Base-by-base conservation (phyloP, 37 sponge, comb jelly and placozoan genomes). In the Crambe crambe region DNA sequence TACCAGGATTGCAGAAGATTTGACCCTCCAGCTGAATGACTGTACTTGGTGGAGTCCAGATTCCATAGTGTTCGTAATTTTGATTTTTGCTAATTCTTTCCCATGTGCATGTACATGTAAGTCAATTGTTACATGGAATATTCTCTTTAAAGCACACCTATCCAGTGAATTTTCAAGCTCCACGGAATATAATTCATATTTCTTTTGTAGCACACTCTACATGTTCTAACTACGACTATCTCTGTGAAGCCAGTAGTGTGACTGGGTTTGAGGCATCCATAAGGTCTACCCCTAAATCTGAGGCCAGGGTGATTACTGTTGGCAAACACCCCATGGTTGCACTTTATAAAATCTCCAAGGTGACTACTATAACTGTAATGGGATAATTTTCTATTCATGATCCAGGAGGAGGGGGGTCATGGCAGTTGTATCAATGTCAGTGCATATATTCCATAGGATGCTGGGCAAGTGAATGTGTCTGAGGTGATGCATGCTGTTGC, bases 401-500 rank as follows among this genome's bases (percentile, higher is more conserved):
- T n/a, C n/a, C n/a, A n/a, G n/a, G n/a, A n/a, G n/a, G 51, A 47
- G 6, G 12, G 51, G 12, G 51, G 12, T 6, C 12, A 47, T 47
- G 51, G 51, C 12, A 47, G 12, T 47, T 47, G 51, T 47, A 47
- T 47, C 51, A 23, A 26, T 56, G 26, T 17, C 41, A 56, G 9
- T 43, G n/a, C 42, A 17, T 44, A 73, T 41, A 44, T 47, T 47
- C 51, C 51, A 22, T 75, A 58, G 93, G 89, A 88, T 71, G 77
- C 89, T 60, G 86, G 89, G 26, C 75, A 76, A 6, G 39, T 83
- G 38, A 80, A 86, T 39, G 72, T 91, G 83, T 67, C 92, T n/a
- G 91, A 88, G 17, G 83, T 95, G 37, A 82, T 95, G 77, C 64
- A 72, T 68, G 95, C 85, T 22, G 83, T 95, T 0, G 89, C 95